Evolutionary conservation across 2,888 invertebrate species (phyloP).

Genomic region (Morinoia aosen): DNA sequence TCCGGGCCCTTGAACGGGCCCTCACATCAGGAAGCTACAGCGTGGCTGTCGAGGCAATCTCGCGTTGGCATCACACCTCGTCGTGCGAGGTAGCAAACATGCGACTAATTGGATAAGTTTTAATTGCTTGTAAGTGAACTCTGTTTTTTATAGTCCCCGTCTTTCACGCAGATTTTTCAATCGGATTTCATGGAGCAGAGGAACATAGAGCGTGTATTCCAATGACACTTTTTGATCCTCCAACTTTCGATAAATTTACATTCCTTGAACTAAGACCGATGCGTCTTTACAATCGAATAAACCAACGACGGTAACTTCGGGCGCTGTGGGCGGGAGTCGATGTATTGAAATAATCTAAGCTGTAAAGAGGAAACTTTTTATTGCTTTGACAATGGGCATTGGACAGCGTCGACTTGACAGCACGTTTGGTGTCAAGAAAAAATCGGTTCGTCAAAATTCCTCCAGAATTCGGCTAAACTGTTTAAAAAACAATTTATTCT

Average conservation of each 20-base stretch:
- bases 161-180: background rate
- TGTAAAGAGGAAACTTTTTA: background rate
- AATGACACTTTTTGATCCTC: conserved; percentile 13
- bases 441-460: background rate
- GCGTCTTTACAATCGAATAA: background rate
- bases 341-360: background rate
- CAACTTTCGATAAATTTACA: conserved; percentile 19
- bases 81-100: background rate
- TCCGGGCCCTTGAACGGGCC: background rate
- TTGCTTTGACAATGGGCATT: background rate
- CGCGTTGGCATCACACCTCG: background rate
- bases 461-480: background rate
- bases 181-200: conserved; percentile 22
- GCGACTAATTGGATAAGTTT: conserved; percentile 50
- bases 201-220: background rate
- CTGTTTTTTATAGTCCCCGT: conserved; percentile 18
- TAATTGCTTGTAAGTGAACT: conserved; percentile 47
- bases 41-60: background rate
- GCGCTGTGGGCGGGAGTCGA: background rate
- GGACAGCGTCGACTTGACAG: background rate
- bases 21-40: background rate
- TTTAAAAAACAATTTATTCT: background rate
- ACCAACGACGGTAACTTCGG: background rate
- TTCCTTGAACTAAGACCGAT: background rate
- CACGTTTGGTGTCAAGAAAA: background rate